Conservation (phyloP, 2,797 vertebrate genomes). For the Chelonia mydas region DNA sequence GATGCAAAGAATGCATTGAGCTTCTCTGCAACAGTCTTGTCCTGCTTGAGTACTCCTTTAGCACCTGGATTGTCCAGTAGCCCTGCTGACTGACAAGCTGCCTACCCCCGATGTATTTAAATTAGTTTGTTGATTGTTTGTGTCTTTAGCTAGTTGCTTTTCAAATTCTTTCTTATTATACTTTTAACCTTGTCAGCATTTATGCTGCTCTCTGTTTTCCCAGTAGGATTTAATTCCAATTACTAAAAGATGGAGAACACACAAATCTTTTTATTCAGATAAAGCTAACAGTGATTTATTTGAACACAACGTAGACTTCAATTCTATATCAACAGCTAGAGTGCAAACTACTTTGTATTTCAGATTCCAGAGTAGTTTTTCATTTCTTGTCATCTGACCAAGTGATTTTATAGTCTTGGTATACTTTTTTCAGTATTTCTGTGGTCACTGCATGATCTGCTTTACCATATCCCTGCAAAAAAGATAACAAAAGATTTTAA, state of each 20-base stretch:
- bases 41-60: no score
- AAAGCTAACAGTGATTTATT: neutral
- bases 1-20: no score
- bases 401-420: conserved; percentile 87
- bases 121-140: no score
- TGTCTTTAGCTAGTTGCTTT: no score
- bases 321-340: neutral
- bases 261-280: neutral
- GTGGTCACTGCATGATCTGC: conserved; percentile 89
- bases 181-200: neutral
- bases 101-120: no score
- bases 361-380: neutral
- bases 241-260: neutral
- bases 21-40: neutral
- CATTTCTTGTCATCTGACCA: conserved; percentile 90
- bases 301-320: neutral
- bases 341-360: neutral
- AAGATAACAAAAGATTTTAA: neutral
- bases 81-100: no score
- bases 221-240: neutral
- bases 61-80: no score
- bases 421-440: conserved; percentile 87
- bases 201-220: neutral
- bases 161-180: neutral
- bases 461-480: conserved; percentile 90